A percentile compares a stretch with the other conserved stretches of the same genome.
Evolutionary conservation across 2,113 vertebrate genomes (phyloP).

Genomic region (Istiophorus platypterus): DNA sequence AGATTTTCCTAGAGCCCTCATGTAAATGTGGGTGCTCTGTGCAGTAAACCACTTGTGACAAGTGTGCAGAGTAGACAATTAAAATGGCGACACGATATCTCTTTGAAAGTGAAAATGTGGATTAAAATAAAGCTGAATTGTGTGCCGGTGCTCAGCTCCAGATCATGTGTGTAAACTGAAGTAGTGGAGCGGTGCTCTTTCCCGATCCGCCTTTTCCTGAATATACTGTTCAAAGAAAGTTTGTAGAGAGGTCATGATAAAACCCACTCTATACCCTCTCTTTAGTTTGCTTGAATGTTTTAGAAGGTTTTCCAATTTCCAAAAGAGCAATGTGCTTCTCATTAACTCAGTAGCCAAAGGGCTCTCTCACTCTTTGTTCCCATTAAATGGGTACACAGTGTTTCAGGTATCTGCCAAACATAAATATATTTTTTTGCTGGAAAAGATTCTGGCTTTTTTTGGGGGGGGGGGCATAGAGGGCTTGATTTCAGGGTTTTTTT

Average conservation of each 20-base stretch:
- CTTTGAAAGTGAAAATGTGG: slow-evolving; percentile 28
- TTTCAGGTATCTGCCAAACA: slow-evolving; percentile 26
- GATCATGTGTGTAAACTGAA: not conserved
- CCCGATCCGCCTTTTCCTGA: not conserved
- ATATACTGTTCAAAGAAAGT: not conserved
- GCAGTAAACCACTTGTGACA: slow-evolving; percentile 38
- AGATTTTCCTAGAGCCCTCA: slow-evolving; percentile 41
- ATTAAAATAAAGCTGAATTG: slow-evolving; percentile 22
- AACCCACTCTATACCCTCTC: not conserved
- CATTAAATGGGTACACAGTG: not conserved
- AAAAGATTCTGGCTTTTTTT: not conserved
- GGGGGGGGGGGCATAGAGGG: not conserved
- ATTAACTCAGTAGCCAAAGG: slow-evolving; percentile 39
- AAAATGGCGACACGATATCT: slow-evolving; percentile 33
- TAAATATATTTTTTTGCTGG: not conserved
- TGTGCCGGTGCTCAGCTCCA: not conserved
- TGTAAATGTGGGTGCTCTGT: slow-evolving; percentile 20
- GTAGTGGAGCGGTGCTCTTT: not conserved
- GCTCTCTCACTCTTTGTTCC: slow-evolving; percentile 20
- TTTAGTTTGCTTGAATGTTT: slow-evolving; percentile 9
- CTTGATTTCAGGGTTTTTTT: not conserved
- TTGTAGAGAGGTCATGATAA: not conserved
- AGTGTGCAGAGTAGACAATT: slow-evolving; percentile 38
- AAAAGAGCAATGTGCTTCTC: slow-evolving; percentile 27
- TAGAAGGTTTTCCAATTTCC: slow-evolving; percentile 10